phyloP scores from a whole-genome alignment of 2,113 vertebrate species.

The Ceuthmochares aereus region DNA sequence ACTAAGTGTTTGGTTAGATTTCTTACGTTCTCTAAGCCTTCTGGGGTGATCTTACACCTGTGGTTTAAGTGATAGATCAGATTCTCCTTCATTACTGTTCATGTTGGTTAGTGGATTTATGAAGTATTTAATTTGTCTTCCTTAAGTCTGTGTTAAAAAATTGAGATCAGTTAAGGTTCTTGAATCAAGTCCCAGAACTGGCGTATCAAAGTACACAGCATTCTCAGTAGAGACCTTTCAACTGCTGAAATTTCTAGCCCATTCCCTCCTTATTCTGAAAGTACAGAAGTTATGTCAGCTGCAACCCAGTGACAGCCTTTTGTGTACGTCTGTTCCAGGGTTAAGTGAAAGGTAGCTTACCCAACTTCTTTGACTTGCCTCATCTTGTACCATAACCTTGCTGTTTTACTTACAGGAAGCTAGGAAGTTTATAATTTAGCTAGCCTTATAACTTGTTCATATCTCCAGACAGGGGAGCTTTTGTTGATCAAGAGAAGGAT shows the following conservation, averaged over 20 bases:
- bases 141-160: fast-evolving
- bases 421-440: background rate
- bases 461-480: background rate
- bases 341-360: background rate
- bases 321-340: background rate
- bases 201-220: background rate
- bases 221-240: background rate
- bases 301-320: background rate
- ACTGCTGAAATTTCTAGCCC: background rate
- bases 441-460: background rate
- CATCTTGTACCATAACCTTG: background rate
- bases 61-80: background rate
- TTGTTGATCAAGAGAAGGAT: background rate
- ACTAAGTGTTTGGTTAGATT: background rate
- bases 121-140: background rate
- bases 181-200: background rate
- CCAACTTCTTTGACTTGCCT: background rate
- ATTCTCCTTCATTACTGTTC: background rate
- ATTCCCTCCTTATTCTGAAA: background rate
- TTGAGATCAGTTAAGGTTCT: background rate
- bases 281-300: background rate
- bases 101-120: background rate
- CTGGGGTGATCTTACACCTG: background rate
- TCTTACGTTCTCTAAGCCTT: background rate
- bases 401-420: background rate